Evolutionary conservation across 2,113 vertebrate species (phyloP).

Genomic region (Spheniscus mendiculus): DNA sequence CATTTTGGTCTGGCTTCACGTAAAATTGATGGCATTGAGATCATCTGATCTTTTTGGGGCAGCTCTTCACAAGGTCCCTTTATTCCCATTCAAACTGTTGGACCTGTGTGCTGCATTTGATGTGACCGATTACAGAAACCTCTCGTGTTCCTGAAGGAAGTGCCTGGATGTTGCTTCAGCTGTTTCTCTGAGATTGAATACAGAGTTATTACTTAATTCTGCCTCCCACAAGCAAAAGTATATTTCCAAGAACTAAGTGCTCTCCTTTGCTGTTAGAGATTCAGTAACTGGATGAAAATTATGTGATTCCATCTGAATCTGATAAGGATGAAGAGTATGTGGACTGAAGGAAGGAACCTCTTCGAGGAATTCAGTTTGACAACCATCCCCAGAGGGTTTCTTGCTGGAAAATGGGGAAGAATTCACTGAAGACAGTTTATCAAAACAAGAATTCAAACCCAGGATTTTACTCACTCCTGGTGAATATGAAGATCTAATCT

Average conservation of each 20-base stretch:
- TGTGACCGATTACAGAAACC: not conserved
- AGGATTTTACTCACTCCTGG: not conserved
- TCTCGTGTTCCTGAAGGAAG: accelerated
- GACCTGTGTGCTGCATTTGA: not conserved
- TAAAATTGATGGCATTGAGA: not conserved
- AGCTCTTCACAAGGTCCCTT: accelerated
- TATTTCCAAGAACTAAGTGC: not conserved
- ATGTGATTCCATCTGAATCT: not conserved
- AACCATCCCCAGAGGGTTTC: not conserved
- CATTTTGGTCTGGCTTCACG: not conserved
- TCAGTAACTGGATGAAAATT: not conserved
- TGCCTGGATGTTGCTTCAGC: not conserved
- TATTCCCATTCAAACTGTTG: not conserved
- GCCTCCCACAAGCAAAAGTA: not conserved
- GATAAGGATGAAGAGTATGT: not conserved
- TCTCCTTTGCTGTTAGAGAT: not conserved
- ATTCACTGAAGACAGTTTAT: not conserved
- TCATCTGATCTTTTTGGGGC: not conserved
- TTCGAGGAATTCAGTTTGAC: not conserved
- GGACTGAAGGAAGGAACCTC: not conserved
- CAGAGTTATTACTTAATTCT: not conserved
- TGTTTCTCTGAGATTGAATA: not conserved
- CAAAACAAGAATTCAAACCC: not conserved
- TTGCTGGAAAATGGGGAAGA: not conserved
- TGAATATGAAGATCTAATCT: not conserved